Conservation (phyloP, 2,888 invertebrate species). For the Xanthorhoe designata region DNA sequence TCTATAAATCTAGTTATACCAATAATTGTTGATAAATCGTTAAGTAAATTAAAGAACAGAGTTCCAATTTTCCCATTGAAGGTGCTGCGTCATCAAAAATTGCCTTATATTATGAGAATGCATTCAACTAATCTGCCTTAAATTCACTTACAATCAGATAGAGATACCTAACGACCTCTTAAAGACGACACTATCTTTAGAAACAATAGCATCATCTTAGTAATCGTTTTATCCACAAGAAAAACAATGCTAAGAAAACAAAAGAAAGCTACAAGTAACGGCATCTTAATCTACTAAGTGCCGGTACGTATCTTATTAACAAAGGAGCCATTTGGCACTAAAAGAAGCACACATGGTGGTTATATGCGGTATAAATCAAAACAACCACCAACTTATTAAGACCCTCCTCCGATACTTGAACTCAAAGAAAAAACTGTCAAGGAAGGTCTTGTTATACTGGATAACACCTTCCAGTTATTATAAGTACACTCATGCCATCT, state of each 20-base stretch:
- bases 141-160: too few relatives aligned
- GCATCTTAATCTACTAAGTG: conserved; percentile 42
- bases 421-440: background rate
- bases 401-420: conserved; percentile 35
- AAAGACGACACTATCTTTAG: background rate
- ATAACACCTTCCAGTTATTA: conserved; percentile 37
- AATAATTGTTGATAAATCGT: too few relatives aligned
- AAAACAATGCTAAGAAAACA: conserved; percentile 11
- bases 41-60: too few relatives aligned
- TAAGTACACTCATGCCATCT: conserved; percentile 23
- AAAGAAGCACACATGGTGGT: conserved; percentile 48
- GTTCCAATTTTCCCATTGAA: too few relatives aligned
- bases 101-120: too few relatives aligned
- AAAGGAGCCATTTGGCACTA: conserved; percentile 51
- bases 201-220: background rate
- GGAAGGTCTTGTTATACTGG: conserved; percentile 26
- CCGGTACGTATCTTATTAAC: conserved; percentile 52
- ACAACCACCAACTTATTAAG: conserved; percentile 41
- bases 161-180: too few relatives aligned
- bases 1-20: too few relatives aligned
- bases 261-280: conserved; percentile 36
- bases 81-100: too few relatives aligned
- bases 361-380: conserved; percentile 51
- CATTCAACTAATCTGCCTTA: too few relatives aligned
- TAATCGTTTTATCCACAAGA: background rate